Evolutionary conservation across 92 coral and sea anemone species (phyloP).

Genomic region (Umimayanthus kanabou): DNA sequence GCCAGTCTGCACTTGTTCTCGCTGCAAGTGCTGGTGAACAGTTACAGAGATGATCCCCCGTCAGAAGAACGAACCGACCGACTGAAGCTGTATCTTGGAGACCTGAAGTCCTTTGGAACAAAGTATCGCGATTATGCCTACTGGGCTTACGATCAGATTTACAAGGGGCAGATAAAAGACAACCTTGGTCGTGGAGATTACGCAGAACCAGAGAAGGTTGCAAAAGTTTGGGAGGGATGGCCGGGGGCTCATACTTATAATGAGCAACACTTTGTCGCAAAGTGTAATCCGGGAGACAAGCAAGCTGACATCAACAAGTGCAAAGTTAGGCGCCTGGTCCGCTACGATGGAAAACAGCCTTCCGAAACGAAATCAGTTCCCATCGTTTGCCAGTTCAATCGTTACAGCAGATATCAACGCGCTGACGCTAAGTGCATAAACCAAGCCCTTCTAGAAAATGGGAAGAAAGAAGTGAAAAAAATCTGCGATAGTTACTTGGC

Average conservation of each 20-base stretch:
- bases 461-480: background rate
- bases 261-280: background rate
- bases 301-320: constrained; percentile 11
- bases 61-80: background rate
- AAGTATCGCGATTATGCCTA: constrained; percentile 11
- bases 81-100: background rate
- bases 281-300: constrained; percentile 19
- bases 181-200: background rate
- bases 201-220: background rate
- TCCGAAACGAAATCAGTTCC: background rate
- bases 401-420: too few species aligned
- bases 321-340: background rate
- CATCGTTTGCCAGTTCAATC: background rate
- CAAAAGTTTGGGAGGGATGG: constrained; percentile 14
- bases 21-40: constrained; percentile 15
- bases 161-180: background rate
- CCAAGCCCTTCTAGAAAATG: background rate
- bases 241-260: background rate
- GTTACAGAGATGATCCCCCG: constrained; percentile 5
- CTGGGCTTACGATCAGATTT: constrained; percentile 16
- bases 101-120: background rate
- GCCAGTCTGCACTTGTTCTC: constrained; percentile 32
- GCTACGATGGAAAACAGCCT: background rate
- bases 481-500: background rate
- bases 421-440: background rate